Conservation (phyloP, 2,797 vertebrate genomes). For the Melanogrammus aeglefinus region DNA sequence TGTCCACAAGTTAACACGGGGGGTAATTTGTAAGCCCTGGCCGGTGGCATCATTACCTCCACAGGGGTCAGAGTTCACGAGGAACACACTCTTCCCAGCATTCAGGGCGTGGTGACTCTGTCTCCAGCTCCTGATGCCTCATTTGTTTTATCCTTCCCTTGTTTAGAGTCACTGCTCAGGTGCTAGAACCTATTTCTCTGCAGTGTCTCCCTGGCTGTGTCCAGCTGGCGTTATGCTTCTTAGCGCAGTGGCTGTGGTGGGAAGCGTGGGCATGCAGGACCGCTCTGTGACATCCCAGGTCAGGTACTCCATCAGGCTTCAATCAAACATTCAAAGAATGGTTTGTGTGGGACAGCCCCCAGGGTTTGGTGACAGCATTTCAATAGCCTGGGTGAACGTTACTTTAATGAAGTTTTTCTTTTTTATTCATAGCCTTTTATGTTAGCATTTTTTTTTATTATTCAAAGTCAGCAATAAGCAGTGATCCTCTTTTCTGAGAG, state of each 20-base stretch:
- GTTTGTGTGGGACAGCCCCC: neutral
- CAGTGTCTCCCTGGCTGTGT: neutral
- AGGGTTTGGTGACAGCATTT: neutral
- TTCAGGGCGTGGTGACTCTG: neutral
- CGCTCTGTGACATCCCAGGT: neutral
- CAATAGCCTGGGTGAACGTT: neutral
- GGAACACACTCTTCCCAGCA: constrained; percentile 15
- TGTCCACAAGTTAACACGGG: constrained; percentile 20
- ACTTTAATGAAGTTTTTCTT: neutral
- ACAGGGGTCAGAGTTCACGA: constrained; percentile 39
- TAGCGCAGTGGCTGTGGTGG: neutral
- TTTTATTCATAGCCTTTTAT: no score
- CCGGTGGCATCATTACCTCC: constrained; percentile 42
- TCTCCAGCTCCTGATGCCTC: neutral
- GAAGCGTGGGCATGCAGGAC: neutral
- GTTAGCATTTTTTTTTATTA: neutral
- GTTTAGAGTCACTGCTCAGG: neutral
- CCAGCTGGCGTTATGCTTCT: neutral
- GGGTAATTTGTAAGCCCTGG: constrained; percentile 34
- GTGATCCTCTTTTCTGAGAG: neutral
- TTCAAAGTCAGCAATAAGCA: neutral
- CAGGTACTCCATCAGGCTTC: no score
- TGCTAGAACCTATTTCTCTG: neutral
- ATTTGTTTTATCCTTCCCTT: neutral
- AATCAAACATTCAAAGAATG: neutral